A percentile compares a stretch with the other conserved stretches of the same genome.
Evolutionary conservation across 2,888 invertebrate genomes (phyloP).

Genomic region (Plebejus argus): DNA sequence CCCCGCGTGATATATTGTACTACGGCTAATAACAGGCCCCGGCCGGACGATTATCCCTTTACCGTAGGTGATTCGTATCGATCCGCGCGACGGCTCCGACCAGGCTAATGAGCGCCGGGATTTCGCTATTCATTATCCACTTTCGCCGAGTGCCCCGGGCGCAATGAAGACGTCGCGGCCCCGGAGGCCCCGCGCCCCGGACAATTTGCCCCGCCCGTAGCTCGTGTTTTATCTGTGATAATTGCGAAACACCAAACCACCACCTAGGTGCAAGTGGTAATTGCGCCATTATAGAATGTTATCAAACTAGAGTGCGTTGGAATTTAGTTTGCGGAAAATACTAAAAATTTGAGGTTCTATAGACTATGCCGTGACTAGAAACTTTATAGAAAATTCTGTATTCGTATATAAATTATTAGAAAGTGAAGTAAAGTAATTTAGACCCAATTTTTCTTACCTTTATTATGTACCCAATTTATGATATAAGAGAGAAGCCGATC

Average conservation of each 20-base stretch:
- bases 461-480: too few relatives aligned
- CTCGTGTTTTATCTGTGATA: constrained; percentile 73
- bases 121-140: constrained; percentile 78
- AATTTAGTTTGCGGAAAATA: not conserved
- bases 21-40: constrained; percentile 75
- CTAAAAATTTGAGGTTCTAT: not conserved
- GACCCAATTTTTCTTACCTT: too few relatives aligned
- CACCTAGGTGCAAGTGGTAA: constrained; percentile 69
- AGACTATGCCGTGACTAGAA: not conserved
- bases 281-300: constrained; percentile 62
- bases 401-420: too few relatives aligned
- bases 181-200: constrained; percentile 54
- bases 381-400: not conserved
- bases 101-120: constrained; percentile 75
- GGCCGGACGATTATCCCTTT: constrained; percentile 75
- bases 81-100: constrained; percentile 67
- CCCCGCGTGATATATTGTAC: constrained; percentile 78
- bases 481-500: too few relatives aligned
- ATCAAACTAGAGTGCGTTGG: constrained; percentile 12
- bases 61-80: constrained; percentile 76
- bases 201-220: constrained; percentile 71
- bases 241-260: constrained; percentile 66
- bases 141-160: constrained; percentile 70
- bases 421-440: not conserved
- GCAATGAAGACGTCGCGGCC: constrained; percentile 71